phyloP scores from a whole-genome alignment of 2,888 invertebrate genomes.

The Cantharis flavilabris region DNA sequence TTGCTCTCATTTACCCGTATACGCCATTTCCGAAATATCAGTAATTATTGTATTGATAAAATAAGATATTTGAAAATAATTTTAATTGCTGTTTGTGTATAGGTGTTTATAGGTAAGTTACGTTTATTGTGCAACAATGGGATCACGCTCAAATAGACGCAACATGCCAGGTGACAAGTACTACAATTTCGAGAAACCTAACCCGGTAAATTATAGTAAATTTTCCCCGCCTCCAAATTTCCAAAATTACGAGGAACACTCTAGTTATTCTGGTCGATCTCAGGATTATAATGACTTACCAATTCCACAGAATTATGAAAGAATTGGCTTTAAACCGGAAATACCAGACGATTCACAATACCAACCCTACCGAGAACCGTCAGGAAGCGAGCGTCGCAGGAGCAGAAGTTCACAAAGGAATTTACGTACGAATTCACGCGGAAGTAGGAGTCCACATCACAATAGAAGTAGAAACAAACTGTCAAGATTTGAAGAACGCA shows the following conservation, averaged over 20 bases:
- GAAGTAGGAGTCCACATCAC: not conserved
- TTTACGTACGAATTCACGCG: no score
- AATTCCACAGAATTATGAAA: not conserved
- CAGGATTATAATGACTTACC: not conserved
- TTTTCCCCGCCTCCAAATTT: not conserved
- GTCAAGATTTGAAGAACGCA: not conserved
- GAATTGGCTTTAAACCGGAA: not conserved
- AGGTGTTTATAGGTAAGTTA: not conserved
- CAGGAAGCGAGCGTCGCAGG: not conserved
- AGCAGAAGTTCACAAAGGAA: not conserved
- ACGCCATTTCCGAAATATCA: not conserved
- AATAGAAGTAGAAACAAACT: not conserved
- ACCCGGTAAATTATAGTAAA: not conserved
- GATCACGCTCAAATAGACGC: not conserved
- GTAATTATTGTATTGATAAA: not conserved
- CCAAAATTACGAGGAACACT: not conserved
- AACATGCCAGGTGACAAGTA: not conserved
- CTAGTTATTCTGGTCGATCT: not conserved
- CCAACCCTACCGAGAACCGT: not conserved
- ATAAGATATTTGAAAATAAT: not conserved
- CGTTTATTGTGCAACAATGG: not conserved
- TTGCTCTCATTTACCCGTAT: not conserved
- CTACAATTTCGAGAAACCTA: not conserved
- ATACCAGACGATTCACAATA: not conserved
- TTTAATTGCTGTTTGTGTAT: not conserved